Evolutionary conservation across 2,888 invertebrate genomes (phyloP), one percentile per base, ranked within the genome.

Genomic region (Drosophila neonasuta): DNA sequence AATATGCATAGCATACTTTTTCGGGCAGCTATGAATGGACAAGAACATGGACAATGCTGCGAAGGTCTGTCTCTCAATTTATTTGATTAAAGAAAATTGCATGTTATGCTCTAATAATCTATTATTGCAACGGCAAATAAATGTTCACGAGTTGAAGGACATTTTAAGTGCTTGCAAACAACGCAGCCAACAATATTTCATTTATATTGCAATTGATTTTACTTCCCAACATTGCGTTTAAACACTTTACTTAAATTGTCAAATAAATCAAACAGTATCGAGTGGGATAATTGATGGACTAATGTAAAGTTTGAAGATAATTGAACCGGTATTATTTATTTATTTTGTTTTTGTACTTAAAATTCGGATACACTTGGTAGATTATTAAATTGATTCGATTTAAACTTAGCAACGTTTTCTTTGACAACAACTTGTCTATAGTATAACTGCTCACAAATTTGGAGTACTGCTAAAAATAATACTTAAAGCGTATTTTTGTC

Each of bases 371-470:
- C 6, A 4, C 15, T 15, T 9, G n/a, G 9, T 36, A 2, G 20
- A 2, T 24, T n/a, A 41, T 11, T 29, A 9, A 29, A 7, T 15
- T 29, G 9, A 15, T 32, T 7, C 3, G 11, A 34, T 30, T 32
- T 4, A 15, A 11, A 24, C 13, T 51, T 41, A 30, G 29, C 11
- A 41, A 30, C 1, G 15, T 20, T 29, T 41, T 10, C 24, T 24
- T 15, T 11, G 11, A 8, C 20, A 44, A 17, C 32, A 32, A 4
- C 5, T 36, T 36, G 1, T n/a, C 36, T n/a, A 36, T 13, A 1
- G 39, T 32, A 42, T n/a, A 42, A 20, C n/a, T 32, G 55, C 29
- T 29, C 9, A 36, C 20, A 50, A n/a, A n/a, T 51, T 54, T 3
- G 20, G n/a, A 9, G 11, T 29, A 24, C 5, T 11, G 11, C 17